Evolutionary conservation across 2,797 vertebrate genomes (phyloP), one percentile per base, ranked within the genome.

Genomic region (Sebastes steindachneri): DNA sequence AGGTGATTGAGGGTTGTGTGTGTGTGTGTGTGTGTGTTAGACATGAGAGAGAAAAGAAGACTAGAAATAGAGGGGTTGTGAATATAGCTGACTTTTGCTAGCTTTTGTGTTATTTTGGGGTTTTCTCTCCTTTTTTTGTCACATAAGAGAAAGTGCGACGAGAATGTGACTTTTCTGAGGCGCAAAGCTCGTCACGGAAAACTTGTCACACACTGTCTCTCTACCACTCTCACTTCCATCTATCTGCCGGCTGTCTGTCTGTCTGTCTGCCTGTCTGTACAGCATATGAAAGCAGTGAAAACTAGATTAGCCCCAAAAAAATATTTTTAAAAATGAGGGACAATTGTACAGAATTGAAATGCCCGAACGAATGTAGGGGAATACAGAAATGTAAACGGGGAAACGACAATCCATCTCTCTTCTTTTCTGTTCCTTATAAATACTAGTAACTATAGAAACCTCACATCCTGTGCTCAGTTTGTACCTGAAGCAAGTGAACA

Each of bases 121-220:
- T 9, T 76, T 48, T 78, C 25, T 54, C n/a, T 70, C 51, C 12
- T 71, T 45, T 77, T 37, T 23, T 67, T 55, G 17, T 51, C n/a
- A 45, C 25, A 29, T 19, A 48, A 26, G 9, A 62, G 67, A 45
- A 70, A 66, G 48, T 10, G 76, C 82, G 45, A 64, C 21, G 73
- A 76, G 60, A 78, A 57, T 77, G 66, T 73, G 82, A 83, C 68
- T 80, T 79, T 75, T 83, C 37, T 41, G 58, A 68, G 59, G 63
- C 12, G 41, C 67, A 73, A 86, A 75, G 15, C 57, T 69, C 4
- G 11, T 77, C 63, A 66, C 64, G 63, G 51, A 82, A 83, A 83
- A 72, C 21, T 6, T 72, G 73, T 35, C 73, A 7, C 63, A 73
- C 79, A 26, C 51, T 14, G 6, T 6, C 25, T 70, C 25, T 70